These are phyloP conservation scores for Micromys minutus DNA, from an alignment of 2,113 vertebrate species.

Conservation along the genomic window DNA sequence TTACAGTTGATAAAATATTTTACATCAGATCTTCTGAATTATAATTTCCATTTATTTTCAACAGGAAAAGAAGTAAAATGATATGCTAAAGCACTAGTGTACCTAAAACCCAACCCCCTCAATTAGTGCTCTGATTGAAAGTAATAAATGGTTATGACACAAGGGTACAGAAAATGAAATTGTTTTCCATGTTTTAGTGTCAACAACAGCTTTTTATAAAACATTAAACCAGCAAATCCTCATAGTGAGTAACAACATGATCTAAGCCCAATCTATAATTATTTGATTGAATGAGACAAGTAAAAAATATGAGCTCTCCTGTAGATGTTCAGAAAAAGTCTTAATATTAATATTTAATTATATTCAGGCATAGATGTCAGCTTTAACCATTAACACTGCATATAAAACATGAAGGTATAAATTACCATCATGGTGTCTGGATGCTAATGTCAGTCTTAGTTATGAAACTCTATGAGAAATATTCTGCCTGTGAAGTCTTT, in stretches of 20 bases:
- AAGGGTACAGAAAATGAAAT: background rate
- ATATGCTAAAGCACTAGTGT: background rate
- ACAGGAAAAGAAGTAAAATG: constrained; percentile 45
- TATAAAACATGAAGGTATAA: constrained; percentile 14
- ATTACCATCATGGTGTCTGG: background rate
- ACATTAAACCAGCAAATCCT: background rate
- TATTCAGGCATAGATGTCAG: background rate
- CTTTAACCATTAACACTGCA: constrained; percentile 20
- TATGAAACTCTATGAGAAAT: background rate
- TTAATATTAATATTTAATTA: constrained; percentile 5
- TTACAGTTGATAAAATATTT: constrained; percentile 52
- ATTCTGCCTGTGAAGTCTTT: constrained; percentile 38
- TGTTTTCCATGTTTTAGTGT: background rate
- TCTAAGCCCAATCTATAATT: background rate
- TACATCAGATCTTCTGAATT: background rate
- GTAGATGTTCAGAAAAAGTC: background rate
- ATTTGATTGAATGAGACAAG: background rate
- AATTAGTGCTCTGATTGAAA: constrained; percentile 19
- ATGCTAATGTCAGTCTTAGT: background rate
- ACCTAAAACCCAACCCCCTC: background rate
- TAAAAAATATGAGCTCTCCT: background rate
- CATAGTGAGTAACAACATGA: background rate
- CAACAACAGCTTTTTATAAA: background rate
- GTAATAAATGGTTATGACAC: background rate
- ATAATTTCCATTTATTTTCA: constrained; percentile 55